These are phyloP conservation scores for Ferdinandea cuprea DNA, from an alignment of 2,888 invertebrate species.

Conservation along the genomic window DNA sequence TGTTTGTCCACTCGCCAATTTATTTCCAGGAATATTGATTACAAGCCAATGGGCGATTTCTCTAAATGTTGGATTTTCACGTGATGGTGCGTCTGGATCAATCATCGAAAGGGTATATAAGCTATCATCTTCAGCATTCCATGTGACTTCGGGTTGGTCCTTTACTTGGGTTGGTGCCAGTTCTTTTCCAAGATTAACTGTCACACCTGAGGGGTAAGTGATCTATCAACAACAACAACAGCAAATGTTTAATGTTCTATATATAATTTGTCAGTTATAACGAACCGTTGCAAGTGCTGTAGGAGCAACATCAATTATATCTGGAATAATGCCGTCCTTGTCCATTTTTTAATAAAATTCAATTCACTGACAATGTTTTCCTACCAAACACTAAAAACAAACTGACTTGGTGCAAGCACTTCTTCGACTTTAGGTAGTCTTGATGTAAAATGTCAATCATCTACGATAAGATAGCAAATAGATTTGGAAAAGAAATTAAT, in stretches of 20 bases:
- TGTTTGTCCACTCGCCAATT: constrained; percentile 89
- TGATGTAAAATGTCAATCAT: neutral
- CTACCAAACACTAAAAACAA: neutral
- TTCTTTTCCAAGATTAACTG: constrained; percentile 87
- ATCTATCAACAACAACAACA: constrained; percentile 73
- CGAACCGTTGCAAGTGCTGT: constrained; percentile 78
- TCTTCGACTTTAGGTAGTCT: too few species aligned
- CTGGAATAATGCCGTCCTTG: constrained; percentile 73
- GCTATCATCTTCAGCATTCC: constrained; percentile 85
- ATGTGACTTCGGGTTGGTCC: constrained; percentile 87
- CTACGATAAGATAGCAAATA: constrained; percentile 2
- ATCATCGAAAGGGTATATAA: constrained; percentile 93
- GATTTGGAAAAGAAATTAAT: too few species aligned
- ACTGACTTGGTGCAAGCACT: neutral
- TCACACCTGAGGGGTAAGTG: constrained; percentile 81
- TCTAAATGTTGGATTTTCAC: constrained; percentile 90
- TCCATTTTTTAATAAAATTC: constrained; percentile 26
- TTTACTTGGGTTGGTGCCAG: constrained; percentile 91
- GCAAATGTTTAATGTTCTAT: neutral
- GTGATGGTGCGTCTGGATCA: constrained; percentile 92
- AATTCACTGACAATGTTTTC: neutral
- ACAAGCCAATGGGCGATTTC: constrained; percentile 98
- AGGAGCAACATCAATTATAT: constrained; percentile 70
- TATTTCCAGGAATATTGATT: constrained; percentile 91
- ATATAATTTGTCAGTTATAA: neutral